phyloP scores from a whole-genome alignment of 2,888 invertebrate species.

The Scrobipalpa atriplicella region DNA sequence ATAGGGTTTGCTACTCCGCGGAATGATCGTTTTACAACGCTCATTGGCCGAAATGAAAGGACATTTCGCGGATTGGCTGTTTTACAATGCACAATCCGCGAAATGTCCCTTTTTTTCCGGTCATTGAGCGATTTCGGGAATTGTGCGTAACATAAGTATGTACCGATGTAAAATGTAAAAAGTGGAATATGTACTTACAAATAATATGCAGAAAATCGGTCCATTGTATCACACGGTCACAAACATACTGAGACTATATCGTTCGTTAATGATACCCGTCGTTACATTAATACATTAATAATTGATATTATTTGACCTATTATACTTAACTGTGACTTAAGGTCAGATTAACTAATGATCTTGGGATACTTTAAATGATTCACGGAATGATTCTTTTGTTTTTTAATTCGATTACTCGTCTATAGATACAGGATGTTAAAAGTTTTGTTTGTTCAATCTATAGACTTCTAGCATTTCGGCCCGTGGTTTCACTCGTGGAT shows the following conservation, averaged over 20 bases:
- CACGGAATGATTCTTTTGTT: constrained; percentile 3
- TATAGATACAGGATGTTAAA: too few species aligned
- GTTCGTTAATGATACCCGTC: neutral
- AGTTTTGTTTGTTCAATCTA: too few species aligned
- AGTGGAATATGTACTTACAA: neutral
- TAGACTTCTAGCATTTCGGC: too few species aligned
- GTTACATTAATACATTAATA: constrained; percentile 15
- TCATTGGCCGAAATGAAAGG: too few species aligned
- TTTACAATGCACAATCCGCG: too few species aligned
- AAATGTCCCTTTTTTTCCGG: too few species aligned
- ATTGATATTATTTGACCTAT: constrained; percentile 18
- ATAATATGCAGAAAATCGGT: neutral
- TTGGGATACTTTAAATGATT: neutral
- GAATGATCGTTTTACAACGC: too few species aligned
- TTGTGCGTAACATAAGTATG: neutral
- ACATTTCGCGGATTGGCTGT: too few species aligned
- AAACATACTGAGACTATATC: constrained; percentile 14
- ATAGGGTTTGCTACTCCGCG: too few species aligned
- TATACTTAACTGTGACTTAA: constrained; percentile 19
- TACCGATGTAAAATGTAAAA: neutral
- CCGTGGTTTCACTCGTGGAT: too few species aligned
- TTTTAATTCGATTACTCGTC: too few species aligned
- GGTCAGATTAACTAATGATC: constrained; percentile 22
- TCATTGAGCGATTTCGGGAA: too few species aligned
- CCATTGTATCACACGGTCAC: neutral